These are phyloP conservation scores for Lepidurus couesii DNA, from an alignment of 1,140 invertebrate species.

Conservation along the genomic window DNA sequence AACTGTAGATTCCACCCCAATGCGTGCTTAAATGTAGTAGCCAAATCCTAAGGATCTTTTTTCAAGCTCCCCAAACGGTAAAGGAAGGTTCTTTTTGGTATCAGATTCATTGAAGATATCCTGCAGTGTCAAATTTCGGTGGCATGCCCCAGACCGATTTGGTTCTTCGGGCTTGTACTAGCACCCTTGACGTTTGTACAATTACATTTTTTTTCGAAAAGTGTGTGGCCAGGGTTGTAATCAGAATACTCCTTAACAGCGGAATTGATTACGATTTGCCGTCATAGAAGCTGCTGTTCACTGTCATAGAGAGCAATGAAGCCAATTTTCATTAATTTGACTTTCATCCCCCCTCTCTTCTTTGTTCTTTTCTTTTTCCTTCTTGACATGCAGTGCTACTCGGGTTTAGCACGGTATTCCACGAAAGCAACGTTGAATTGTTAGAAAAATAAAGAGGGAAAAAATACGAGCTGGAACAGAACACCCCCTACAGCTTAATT, in stretches of 20 bases:
- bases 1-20: background rate
- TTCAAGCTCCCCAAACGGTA: no score
- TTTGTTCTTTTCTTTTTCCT: conserved; percentile 2
- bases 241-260: background rate
- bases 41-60: background rate
- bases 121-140: background rate
- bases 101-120: background rate
- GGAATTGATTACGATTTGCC: background rate
- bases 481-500: no score
- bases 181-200: background rate
- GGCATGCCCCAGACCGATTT: background rate
- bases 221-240: background rate
- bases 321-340: background rate
- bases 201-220: background rate
- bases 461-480: no score
- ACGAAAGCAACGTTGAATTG: no score
- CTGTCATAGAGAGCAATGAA: background rate
- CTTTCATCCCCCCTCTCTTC: background rate
- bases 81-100: no score
- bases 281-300: background rate
- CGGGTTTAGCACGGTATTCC: no score
- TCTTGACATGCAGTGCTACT: background rate
- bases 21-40: conserved; percentile 5
- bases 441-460: no score
- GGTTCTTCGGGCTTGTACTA: background rate